phyloP scores from a whole-genome alignment of 2,797 vertebrate species.

The Sebastes goodei region DNA sequence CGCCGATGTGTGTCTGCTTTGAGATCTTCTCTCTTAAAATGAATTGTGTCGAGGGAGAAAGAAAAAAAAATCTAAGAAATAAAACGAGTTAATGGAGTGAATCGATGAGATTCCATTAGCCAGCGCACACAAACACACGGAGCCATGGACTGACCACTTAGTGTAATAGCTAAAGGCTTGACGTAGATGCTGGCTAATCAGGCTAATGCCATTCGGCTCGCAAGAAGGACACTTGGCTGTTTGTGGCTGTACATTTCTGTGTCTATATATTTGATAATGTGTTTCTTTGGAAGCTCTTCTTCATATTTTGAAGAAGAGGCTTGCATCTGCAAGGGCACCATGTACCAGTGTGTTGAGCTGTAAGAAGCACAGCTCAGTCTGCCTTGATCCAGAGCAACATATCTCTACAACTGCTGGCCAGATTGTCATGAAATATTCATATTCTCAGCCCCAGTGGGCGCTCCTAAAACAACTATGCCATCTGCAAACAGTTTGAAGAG shows the following conservation, averaged over 20 bases:
- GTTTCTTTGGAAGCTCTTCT: neutral
- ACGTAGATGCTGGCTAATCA: slow-evolving; percentile 49
- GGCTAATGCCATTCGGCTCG: slow-evolving; percentile 43
- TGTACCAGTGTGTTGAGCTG: neutral
- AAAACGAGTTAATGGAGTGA: slow-evolving; percentile 67
- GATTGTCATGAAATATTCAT: neutral
- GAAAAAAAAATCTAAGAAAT: slow-evolving; percentile 47
- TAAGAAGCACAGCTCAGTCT: neutral
- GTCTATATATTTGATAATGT: neutral
- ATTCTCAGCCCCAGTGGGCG: neutral
- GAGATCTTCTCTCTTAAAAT: slow-evolving; percentile 49
- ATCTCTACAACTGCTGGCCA: neutral
- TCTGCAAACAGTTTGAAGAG: neutral
- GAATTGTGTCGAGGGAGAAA: slow-evolving; percentile 53
- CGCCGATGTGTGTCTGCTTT: slow-evolving; percentile 32
- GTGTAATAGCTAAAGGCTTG: slow-evolving; percentile 51
- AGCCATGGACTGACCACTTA: slow-evolving; percentile 50
- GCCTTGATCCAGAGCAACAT: neutral
- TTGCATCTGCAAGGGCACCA: neutral
- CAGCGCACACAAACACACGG: slow-evolving; percentile 10
- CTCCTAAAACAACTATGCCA: neutral
- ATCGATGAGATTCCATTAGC: slow-evolving; percentile 75
- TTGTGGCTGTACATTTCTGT: slow-evolving; percentile 15
- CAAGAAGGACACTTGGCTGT: slow-evolving; percentile 4
- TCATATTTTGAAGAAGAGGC: neutral